Evolutionary conservation across 2,888 invertebrate species (phyloP), one percentile per base, ranked within the genome.

Genomic region (Dynastes maya): DNA sequence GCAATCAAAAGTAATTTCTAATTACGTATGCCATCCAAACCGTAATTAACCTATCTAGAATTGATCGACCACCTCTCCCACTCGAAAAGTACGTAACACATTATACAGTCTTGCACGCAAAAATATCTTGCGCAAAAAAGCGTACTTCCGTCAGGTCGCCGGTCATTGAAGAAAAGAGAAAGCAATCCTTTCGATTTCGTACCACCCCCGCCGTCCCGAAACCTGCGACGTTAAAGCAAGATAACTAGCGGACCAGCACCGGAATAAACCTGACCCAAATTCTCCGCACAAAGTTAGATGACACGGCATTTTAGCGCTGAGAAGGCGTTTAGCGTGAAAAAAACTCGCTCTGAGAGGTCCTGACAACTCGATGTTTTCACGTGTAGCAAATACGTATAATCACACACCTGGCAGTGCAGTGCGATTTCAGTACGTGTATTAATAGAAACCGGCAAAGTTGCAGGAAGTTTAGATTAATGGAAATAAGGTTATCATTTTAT

Each of bases 181-280:
- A 58, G 55, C 55, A 6, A 22, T 58, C 16, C 55, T 58, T 58
- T 58, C 55, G 55, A 16, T 58, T 58, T 58, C 55, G 5, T 11
- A 45, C 45, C 45, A 45, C 45, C 45, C 45, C 11, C 45, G 45
- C 45, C 45, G 45, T 45, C 45, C 45, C 45, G 2, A 45, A 45
- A 8, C 45, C 8, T 11, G 1, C 45, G 45, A 45, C 45, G 45
- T 8, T 11, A 11, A 45, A 8, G 11, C 11, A 11, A 45, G 11
- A 45, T 11, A 11, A 11, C 45, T 11, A 11, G 45, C 45, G 45
- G 45, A 45, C 45, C 45, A 45, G 45, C 45, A 45, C 45, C 45
- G 8, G 55, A 58, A 58, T 58, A 58, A 58, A 58, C 55, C 55
- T 58, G 55, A 58, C 55, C 55, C 55, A 58, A 58, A 58, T 58